These are phyloP conservation scores for Odocoileus hemionus DNA, from an alignment of 2,113 vertebrate genomes.

Conservation along the genomic window DNA sequence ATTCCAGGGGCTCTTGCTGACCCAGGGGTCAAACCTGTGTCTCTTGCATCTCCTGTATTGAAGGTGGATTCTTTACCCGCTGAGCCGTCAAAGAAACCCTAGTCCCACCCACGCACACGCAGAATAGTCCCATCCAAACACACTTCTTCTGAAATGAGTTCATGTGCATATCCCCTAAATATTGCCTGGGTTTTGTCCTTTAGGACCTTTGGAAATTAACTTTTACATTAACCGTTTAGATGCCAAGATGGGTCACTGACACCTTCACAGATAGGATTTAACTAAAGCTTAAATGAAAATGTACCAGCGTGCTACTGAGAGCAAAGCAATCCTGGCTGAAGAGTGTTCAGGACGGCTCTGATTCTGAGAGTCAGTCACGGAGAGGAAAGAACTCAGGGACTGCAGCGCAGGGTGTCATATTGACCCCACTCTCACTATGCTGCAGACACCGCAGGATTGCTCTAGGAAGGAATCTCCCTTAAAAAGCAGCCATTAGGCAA, in stretches of 20 bases:
- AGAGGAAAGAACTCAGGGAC: neutral
- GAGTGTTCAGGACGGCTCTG: neutral
- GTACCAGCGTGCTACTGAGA: neutral
- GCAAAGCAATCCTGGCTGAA: neutral
- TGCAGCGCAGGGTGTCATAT: neutral
- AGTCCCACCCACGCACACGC: neutral
- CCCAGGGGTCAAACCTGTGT: neutral
- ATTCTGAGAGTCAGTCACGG: neutral
- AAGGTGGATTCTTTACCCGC: neutral
- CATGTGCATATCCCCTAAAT: neutral
- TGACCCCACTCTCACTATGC: neutral
- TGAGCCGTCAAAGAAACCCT: neutral
- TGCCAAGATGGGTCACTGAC: conserved; percentile 31
- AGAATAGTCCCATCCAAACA: neutral
- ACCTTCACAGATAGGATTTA: conserved; percentile 36
- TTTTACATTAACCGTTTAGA: conserved; percentile 34
- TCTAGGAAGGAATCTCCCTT: neutral
- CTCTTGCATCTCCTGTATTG: neutral
- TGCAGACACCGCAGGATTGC: rapidly evolving
- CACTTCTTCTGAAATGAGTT: conserved; percentile 23
- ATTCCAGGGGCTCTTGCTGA: neutral
- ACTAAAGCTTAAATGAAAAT: conserved; percentile 50
- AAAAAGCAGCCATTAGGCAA: neutral
- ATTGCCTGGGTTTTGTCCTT: neutral
- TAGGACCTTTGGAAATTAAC: conserved; percentile 44